Evolutionary conservation across 2,888 invertebrate genomes (phyloP), one percentile per base, ranked within the genome.

Genomic region (Hemithea aestivaria): DNA sequence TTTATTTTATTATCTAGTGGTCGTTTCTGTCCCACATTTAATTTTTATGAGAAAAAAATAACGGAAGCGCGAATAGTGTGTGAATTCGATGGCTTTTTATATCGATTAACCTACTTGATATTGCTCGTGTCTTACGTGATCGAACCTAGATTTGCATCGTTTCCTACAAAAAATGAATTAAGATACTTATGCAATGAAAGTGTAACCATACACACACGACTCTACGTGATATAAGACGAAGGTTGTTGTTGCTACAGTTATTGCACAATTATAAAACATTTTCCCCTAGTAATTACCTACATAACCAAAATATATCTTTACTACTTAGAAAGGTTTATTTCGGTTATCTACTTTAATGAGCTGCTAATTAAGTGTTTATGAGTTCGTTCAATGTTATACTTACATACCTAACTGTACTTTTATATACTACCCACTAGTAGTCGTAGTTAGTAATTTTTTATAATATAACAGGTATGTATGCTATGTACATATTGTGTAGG

Each of bases 41-140:
- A 16, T 16, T 16, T 16, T 16, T 16, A 16, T 20, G n/a, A 6
- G 21, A 7, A 29, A 7, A 26, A 35, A 40, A 29, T 30, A 46
- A 42, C 52, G 52, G 41, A 39, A 46, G 39, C 35, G 38, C 33
- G 36, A 36, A 20, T 28, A 36, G 25, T 41, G 34, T 32, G 37
- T 21, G 28, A 29, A 22, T 44, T 35, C 9, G 37, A 45, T 35
- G 31, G 22, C 38, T 43, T 47, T 53, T 46, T 39, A 42, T 27
- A 21, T 40, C 22, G 26, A 34, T 20, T 48, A 50, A 39, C 32
- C 53, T 40, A 48, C 44, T 45, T 52, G 34, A 29, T 10, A 39
- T 36, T 39, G 44, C 40, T 33, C 33, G 31, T 37, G 28, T 31
- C 45, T 53, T 53, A 51, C 53, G 48, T 53, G 53, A 53, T 40